Evolutionary conservation across 2,113 vertebrate species (phyloP).

Genomic region (Atlantisia rogersi): DNA sequence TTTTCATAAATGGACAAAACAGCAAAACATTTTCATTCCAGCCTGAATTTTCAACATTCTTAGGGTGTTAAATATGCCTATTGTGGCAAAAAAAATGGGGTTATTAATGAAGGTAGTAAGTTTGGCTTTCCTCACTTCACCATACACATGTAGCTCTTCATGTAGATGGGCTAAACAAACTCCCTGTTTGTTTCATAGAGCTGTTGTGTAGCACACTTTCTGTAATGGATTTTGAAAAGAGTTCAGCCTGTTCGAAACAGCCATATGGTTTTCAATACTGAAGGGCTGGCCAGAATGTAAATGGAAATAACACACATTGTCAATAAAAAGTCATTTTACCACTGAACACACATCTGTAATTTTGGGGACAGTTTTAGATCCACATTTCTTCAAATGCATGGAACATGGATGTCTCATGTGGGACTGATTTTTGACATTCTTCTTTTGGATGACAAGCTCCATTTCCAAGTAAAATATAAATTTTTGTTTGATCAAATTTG

Average conservation of each 20-base stretch:
- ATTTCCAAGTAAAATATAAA: background rate
- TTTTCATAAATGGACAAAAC: background rate
- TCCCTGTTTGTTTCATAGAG: background rate
- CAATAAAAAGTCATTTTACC: slow-evolving; percentile 27
- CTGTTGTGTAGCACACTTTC: background rate
- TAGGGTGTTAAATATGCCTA: background rate
- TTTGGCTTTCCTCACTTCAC: background rate
- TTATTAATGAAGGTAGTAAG: background rate
- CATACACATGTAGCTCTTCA: background rate
- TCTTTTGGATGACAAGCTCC: background rate
- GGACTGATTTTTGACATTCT: background rate
- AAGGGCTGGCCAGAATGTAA: slow-evolving; percentile 13
- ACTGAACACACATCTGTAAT: background rate
- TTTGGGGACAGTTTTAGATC: background rate
- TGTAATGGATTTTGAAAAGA: slow-evolving; percentile 49
- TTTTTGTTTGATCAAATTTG: background rate
- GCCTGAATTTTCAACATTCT: background rate
- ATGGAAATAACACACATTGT: background rate
- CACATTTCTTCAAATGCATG: background rate
- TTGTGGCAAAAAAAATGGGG: background rate
- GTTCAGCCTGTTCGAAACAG: slow-evolving; percentile 26
- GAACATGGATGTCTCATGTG: background rate
- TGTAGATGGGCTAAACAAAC: background rate
- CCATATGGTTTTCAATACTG: slow-evolving; percentile 35
- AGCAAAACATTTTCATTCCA: background rate